Conservation (phyloP, 2,888 invertebrate species). For the Choreutis nemorana region DNA sequence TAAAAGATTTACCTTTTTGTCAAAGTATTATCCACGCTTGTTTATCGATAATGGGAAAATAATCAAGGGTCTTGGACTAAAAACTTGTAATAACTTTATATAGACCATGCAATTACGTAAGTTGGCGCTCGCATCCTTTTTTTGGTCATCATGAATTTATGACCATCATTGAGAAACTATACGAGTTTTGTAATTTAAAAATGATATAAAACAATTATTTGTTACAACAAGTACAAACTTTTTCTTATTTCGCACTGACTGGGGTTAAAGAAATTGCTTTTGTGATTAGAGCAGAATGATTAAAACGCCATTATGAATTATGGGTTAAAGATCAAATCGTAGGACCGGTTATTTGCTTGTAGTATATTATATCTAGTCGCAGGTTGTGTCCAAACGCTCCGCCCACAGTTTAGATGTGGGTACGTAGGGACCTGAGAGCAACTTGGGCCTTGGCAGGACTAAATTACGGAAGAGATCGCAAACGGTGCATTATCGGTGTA, state of each 20-base stretch:
- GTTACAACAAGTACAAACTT: too few species aligned
- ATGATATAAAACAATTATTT: too few species aligned
- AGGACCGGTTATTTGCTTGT: conserved; percentile 6
- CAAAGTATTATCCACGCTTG: too few species aligned
- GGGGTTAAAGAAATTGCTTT: too few species aligned
- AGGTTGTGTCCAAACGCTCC: conserved; percentile 8
- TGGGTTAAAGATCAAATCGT: neutral
- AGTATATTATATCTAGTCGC: conserved; percentile 9
- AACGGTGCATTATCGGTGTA: conserved; percentile 17
- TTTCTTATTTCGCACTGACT: too few species aligned
- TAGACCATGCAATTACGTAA: conserved; percentile 1
- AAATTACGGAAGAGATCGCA: conserved; percentile 20
- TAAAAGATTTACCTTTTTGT: too few species aligned
- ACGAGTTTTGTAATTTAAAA: too few species aligned
- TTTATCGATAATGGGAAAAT: conserved; percentile 26
- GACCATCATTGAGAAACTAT: too few species aligned
- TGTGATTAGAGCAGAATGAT: too few species aligned
- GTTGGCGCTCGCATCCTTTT: neutral
- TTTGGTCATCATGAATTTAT: too few species aligned
- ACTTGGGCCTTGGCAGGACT: conserved; percentile 11
- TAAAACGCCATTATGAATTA: neutral
- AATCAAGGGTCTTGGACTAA: conserved; percentile 25
- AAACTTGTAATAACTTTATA: conserved; percentile 25
- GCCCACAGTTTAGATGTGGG: conserved; percentile 12
- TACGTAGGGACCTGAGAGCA: too few species aligned